These are phyloP conservation scores for Mus spretus DNA, from an alignment of 2,797 vertebrate species.

Conservation along the genomic window DNA sequence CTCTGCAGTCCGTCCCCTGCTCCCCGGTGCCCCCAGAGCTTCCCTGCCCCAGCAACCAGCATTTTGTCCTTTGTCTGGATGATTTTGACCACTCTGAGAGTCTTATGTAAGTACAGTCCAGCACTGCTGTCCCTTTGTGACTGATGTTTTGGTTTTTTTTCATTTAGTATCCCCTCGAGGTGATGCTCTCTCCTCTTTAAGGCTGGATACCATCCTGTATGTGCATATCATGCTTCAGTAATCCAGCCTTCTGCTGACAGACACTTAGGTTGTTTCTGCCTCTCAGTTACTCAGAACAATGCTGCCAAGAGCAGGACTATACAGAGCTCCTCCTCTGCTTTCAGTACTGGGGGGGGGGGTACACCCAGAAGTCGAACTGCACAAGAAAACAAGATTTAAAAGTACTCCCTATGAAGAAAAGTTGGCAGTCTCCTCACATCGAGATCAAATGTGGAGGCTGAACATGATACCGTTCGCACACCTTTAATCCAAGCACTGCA, in stretches of 20 bases:
- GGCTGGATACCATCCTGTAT: background rate
- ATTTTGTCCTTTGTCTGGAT: background rate
- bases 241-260: background rate
- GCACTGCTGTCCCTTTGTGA: background rate
- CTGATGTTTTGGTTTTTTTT: background rate
- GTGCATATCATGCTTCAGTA: background rate
- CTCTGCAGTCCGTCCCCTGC: background rate
- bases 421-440: background rate
- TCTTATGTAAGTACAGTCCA: background rate
- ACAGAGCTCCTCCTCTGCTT: background rate
- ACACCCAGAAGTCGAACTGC: background rate
- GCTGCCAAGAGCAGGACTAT: background rate
- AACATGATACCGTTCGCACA: background rate
- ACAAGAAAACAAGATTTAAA: background rate
- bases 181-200: background rate
- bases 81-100: background rate
- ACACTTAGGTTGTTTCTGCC: background rate
- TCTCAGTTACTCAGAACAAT: background rate
- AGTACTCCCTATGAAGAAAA: background rate
- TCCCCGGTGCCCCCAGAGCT: background rate
- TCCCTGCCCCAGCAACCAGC: background rate
- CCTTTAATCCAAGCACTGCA: background rate
- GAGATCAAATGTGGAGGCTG: background rate
- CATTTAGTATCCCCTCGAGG: background rate
- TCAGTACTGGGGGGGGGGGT: background rate